These are phyloP conservation scores for Porites lutea DNA, from an alignment of 64 coral and sea anemone species.

Conservation along the genomic window DNA sequence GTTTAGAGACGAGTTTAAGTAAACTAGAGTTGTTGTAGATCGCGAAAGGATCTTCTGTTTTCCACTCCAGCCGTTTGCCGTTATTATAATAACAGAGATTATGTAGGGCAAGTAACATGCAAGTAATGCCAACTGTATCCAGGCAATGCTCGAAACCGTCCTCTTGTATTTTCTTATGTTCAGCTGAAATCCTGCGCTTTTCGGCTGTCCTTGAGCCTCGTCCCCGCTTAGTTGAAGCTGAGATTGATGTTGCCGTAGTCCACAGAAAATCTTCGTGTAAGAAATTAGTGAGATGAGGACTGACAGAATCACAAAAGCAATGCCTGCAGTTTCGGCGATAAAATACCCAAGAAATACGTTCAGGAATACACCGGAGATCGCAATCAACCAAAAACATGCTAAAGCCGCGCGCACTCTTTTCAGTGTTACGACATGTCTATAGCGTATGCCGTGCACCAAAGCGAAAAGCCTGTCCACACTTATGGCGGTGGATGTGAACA, in stretches of 20 bases:
- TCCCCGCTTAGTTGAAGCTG: not conserved
- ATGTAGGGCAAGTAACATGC: not conserved
- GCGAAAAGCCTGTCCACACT: constrained; percentile 7
- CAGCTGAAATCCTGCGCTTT: not conserved
- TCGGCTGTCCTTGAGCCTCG: not conserved
- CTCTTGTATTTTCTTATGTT: not conserved
- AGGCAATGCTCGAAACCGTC: not conserved
- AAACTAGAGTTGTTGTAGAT: not conserved
- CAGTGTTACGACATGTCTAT: not conserved
- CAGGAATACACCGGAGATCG: not conserved
- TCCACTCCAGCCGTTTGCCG: not conserved
- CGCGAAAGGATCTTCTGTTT: not conserved
- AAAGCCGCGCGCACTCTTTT: not conserved
- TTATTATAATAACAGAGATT: not conserved
- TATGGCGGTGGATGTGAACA: constrained; percentile 8
- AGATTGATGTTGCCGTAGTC: not conserved
- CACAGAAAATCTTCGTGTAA: not conserved
- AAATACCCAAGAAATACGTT: not conserved
- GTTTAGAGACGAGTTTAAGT: constrained; percentile 3
- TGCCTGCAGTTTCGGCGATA: not conserved
- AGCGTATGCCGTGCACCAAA: not conserved
- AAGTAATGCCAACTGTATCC: not conserved
- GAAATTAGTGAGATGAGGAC: not conserved
- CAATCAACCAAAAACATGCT: not conserved
- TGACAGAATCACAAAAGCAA: not conserved